phyloP scores from a whole-genome alignment of 64 coral and sea anemone species.

The Acropora yongei region DNA sequence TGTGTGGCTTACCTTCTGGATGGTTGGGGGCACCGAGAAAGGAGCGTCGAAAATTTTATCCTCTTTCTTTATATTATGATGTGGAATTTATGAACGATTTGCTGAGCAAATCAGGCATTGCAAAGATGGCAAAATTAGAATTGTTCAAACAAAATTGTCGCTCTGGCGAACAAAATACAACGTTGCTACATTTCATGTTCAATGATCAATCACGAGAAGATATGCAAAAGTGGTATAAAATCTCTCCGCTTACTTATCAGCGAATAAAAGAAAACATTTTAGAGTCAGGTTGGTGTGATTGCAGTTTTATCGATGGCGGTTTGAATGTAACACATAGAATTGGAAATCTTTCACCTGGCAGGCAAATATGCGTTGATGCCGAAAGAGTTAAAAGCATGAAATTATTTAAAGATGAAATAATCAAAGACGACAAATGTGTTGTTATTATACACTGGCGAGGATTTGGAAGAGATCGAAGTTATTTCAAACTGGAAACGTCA shows the following conservation, averaged over 20 bases:
- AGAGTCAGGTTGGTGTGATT: slow-evolving; percentile 84
- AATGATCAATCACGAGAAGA: slow-evolving; percentile 53
- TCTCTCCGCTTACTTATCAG: slow-evolving; percentile 52
- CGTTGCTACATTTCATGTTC: slow-evolving; percentile 93
- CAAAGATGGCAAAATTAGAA: slow-evolving; percentile 65
- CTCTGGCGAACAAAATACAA: slow-evolving; percentile 56
- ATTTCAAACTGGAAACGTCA: slow-evolving; percentile 81
- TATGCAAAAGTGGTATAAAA: slow-evolving; percentile 81
- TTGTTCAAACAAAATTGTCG: slow-evolving; percentile 76
- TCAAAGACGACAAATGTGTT: slow-evolving; percentile 67
- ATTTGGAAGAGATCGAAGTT: slow-evolving; percentile 77
- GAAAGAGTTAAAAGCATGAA: slow-evolving; percentile 70
- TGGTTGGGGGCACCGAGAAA: slow-evolving; percentile 74
- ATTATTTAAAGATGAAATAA: slow-evolving; percentile 67
- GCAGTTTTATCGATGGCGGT: slow-evolving; percentile 88
- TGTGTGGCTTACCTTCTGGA: slow-evolving; percentile 93
- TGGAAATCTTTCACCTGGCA: slow-evolving; percentile 52
- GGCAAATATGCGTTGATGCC: slow-evolving; percentile 90
- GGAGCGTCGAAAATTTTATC: slow-evolving; percentile 80
- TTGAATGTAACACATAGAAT: slow-evolving; percentile 79
- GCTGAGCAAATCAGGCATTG: slow-evolving; percentile 62
- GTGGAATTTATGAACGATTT: slow-evolving; percentile 86
- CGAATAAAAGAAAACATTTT: slow-evolving; percentile 42
- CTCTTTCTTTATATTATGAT: slow-evolving; percentile 86
- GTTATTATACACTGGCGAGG: slow-evolving; percentile 95